These are phyloP conservation scores for Eutrigla gurnardus DNA, from an alignment of 2,797 vertebrate species.

Conservation along the genomic window DNA sequence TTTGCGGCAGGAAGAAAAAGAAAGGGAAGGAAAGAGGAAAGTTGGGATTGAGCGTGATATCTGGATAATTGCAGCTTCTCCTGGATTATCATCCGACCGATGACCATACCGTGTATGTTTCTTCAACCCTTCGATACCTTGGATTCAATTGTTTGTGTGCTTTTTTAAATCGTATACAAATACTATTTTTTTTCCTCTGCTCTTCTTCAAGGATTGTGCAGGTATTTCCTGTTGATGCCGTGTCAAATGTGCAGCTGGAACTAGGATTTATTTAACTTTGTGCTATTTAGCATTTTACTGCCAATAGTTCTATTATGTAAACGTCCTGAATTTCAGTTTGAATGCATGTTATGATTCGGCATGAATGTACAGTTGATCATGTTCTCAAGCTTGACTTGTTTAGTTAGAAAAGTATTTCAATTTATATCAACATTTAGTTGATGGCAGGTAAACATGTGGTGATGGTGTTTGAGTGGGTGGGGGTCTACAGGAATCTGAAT, in stretches of 20 bases:
- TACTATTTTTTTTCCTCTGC: neutral
- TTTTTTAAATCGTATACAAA: neutral
- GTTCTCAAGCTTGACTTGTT: neutral
- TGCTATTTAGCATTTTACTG: neutral
- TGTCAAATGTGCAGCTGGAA: neutral
- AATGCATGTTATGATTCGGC: neutral
- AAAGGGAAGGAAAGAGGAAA: too few species aligned
- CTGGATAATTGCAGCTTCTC: too few species aligned
- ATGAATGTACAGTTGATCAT: neutral
- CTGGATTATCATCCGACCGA: too few species aligned
- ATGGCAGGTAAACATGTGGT: too few species aligned
- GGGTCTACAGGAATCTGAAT: too few species aligned
- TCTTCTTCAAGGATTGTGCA: neutral
- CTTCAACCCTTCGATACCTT: neutral
- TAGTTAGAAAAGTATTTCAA: neutral
- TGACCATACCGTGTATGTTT: neutral
- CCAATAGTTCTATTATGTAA: neutral
- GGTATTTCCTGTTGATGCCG: slow-evolving; percentile 32
- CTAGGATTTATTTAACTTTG: slow-evolving; percentile 5
- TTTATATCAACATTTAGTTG: neutral
- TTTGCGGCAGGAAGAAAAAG: too few species aligned
- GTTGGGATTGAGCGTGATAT: neutral
- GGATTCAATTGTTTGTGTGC: neutral
- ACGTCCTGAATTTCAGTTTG: neutral
- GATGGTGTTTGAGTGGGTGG: too few species aligned